These are phyloP conservation scores for Synanthedon vespiformis DNA, from an alignment of 2,888 invertebrate genomes.

Conservation along the genomic window DNA sequence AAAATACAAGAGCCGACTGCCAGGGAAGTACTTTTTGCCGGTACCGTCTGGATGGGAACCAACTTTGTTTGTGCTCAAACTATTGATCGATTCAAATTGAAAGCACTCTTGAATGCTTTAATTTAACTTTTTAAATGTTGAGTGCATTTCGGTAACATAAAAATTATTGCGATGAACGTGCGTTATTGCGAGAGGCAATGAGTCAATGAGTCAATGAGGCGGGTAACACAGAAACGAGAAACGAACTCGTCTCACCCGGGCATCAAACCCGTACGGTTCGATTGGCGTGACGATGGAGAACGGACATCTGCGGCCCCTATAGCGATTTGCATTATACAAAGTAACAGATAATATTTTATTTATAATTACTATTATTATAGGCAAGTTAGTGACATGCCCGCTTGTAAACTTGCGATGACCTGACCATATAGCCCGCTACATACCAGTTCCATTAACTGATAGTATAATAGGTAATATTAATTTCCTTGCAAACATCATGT, in stretches of 20 bases:
- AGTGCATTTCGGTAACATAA: not conserved
- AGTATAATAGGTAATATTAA: conserved; percentile 5
- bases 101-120: not conserved
- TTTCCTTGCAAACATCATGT: not conserved
- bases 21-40: conserved; percentile 44
- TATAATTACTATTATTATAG: conserved; percentile 4
- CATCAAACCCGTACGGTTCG: not conserved
- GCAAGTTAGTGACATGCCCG: conserved; percentile 8
- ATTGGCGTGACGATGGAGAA: not conserved
- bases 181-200: not conserved
- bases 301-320: not conserved
- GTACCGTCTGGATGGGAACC: conserved; percentile 55
- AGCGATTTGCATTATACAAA: not conserved
- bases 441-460: conserved; percentile 20
- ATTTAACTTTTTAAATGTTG: not conserved
- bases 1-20: conserved; percentile 54
- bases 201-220: not conserved
- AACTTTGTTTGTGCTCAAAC: conserved; percentile 56
- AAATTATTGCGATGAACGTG: not conserved
- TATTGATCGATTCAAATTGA: conserved; percentile 45
- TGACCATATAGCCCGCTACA: conserved; percentile 18
- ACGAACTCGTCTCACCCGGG: not conserved
- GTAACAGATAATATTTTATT: not conserved
- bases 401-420: conserved; percentile 17
- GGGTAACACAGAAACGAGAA: not conserved